phyloP scores from a whole-genome alignment of 2,113 vertebrate genomes.

The Microcebus tavaratra region DNA sequence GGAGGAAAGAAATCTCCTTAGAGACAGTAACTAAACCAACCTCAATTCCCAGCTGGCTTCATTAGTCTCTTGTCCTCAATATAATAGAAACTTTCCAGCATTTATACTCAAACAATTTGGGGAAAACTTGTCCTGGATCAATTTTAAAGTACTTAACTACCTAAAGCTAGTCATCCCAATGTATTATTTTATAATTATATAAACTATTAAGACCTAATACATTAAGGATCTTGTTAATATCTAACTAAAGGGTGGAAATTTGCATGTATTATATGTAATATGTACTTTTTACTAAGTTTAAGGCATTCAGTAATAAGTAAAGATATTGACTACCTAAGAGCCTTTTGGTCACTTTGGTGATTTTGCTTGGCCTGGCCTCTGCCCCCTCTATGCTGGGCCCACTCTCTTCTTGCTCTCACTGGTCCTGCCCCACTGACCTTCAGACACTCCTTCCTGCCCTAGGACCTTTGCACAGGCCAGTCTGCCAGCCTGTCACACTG shows the following conservation, averaged over 20 bases:
- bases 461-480: background rate
- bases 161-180: background rate
- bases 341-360: background rate
- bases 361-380: background rate
- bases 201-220: background rate
- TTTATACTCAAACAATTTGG: conserved; percentile 40
- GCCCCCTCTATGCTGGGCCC: background rate
- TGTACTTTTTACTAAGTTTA: background rate
- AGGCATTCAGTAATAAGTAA: background rate
- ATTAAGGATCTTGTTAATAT: background rate
- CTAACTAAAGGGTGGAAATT: background rate
- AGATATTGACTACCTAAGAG: background rate
- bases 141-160: conserved; percentile 31
- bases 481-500: background rate
- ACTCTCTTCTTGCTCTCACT: too few relatives aligned
- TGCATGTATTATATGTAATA: background rate
- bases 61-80: conserved; percentile 55
- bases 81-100: conserved; percentile 54
- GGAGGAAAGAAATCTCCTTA: conserved; percentile 16
- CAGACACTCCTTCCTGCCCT: background rate
- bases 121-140: background rate
- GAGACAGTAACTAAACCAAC: conserved; percentile 59
- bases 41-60: conserved; percentile 57
- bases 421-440: background rate
- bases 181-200: background rate